Evolutionary conservation across 2,888 invertebrate genomes (phyloP).

Genomic region (Acanthoscelides obtectus): DNA sequence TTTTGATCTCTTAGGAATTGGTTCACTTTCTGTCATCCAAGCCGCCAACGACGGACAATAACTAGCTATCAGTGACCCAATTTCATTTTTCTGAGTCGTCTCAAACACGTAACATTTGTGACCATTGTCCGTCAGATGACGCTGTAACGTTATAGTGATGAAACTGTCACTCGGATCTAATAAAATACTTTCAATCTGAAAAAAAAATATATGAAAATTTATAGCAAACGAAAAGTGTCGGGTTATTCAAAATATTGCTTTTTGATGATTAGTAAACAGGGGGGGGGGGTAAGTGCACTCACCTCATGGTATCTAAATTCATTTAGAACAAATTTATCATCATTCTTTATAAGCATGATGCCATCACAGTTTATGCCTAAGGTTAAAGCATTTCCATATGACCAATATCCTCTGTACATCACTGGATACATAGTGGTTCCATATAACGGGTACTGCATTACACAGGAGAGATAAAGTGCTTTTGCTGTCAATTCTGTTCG

Average conservation of each 20-base stretch:
- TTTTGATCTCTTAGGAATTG: constrained; percentile 57
- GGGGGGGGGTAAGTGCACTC: neutral
- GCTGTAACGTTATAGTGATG: constrained; percentile 81
- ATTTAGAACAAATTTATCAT: constrained; percentile 86
- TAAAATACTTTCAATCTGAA: constrained; percentile 72
- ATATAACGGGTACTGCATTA: constrained; percentile 90
- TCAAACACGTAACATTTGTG: constrained; percentile 92
- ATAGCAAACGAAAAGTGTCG: too few species aligned
- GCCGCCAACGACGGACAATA: constrained; percentile 83
- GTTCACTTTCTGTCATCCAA: constrained; percentile 73
- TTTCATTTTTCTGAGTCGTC: constrained; percentile 83
- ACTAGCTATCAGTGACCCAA: constrained; percentile 86
- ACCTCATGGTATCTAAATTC: constrained; percentile 56
- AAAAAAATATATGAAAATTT: neutral
- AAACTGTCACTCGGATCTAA: constrained; percentile 90
- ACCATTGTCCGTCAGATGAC: constrained; percentile 59
- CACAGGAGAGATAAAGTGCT: constrained; percentile 88
- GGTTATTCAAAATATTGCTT: too few species aligned
- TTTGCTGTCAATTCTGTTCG: constrained; percentile 88
- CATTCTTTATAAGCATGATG: constrained; percentile 83
- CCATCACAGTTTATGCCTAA: constrained; percentile 89
- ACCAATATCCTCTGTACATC: constrained; percentile 91
- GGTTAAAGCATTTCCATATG: constrained; percentile 70
- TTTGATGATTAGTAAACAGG: too few species aligned
- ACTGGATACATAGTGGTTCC: constrained; percentile 60